These are phyloP conservation scores for Hippasteria phrygiana DNA, from an alignment of 53 echinoderm and acorn worm genomes.

Conservation along the genomic window DNA sequence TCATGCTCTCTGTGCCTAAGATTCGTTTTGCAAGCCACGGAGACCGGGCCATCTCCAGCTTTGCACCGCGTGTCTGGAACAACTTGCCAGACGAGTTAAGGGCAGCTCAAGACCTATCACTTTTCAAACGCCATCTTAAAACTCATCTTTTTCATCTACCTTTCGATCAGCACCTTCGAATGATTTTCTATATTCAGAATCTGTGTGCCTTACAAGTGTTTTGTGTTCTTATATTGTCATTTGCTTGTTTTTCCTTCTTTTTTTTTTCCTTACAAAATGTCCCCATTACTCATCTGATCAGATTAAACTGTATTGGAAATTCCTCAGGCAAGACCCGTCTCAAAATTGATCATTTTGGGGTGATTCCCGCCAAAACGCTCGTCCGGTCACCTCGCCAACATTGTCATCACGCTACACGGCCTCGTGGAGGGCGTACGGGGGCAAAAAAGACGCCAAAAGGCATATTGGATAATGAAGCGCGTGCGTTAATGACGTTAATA, in stretches of 20 bases:
- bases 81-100: too few relatives aligned
- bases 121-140: too few relatives aligned
- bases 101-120: too few relatives aligned
- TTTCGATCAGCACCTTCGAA: too few relatives aligned
- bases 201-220: neutral
- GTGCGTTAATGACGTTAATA: slow-evolving; percentile 49
- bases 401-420: neutral
- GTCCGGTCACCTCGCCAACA: slow-evolving; percentile 1
- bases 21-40: too few relatives aligned
- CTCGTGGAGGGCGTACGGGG: neutral
- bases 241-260: neutral
- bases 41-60: too few relatives aligned
- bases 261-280: neutral
- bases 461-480: slow-evolving; percentile 36
- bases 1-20: too few relatives aligned
- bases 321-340: slow-evolving; percentile 25
- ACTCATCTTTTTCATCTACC: too few relatives aligned
- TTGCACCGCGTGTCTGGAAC: too few relatives aligned
- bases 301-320: neutral
- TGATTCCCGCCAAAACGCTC: slow-evolving; percentile 34
- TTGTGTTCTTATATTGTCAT: neutral
- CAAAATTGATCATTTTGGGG: neutral
- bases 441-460: slow-evolving; percentile 21
- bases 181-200: neutral
- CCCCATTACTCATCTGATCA: slow-evolving; percentile 1